These are phyloP conservation scores for Pangasius krempfi DNA, from an alignment of 2,797 vertebrate genomes.

Conservation along the genomic window DNA sequence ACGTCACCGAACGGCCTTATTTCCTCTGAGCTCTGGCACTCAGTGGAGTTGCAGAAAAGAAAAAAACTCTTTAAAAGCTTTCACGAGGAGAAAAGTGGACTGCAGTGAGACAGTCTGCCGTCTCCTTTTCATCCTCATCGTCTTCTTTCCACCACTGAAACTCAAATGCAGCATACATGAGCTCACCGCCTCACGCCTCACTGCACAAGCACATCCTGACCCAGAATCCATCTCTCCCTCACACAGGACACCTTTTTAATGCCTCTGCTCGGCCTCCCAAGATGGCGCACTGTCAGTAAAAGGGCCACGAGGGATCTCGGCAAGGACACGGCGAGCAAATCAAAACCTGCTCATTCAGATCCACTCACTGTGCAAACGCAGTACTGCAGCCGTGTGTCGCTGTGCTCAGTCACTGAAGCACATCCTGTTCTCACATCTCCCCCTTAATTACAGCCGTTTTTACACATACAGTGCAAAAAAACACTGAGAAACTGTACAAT, in stretches of 20 bases:
- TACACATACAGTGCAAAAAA: not conserved
- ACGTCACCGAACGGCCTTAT: not conserved
- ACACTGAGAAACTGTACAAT: not conserved
- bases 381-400: conserved; percentile 2
- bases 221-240: conserved; percentile 53
- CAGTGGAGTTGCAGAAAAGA: not conserved
- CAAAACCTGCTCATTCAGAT: conserved; percentile 4
- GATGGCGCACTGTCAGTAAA: conserved; percentile 33
- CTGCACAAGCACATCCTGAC: conserved; percentile 50
- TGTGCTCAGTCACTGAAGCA: not conserved
- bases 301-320: conserved; percentile 37
- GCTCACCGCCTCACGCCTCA: conserved; percentile 19
- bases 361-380: not conserved
- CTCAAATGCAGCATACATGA: conserved; percentile 39
- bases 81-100: not conserved
- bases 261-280: conserved; percentile 48
- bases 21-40: not conserved
- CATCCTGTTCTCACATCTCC: conserved; percentile 11
- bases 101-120: not conserved
- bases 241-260: conserved; percentile 51
- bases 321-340: conserved; percentile 33
- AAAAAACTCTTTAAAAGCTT: not conserved
- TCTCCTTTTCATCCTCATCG: not conserved
- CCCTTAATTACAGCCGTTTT: not conserved
- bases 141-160: not conserved